Evolutionary conservation across 2,113 vertebrate species (phyloP).

Genomic region (Circaetus gallicus): DNA sequence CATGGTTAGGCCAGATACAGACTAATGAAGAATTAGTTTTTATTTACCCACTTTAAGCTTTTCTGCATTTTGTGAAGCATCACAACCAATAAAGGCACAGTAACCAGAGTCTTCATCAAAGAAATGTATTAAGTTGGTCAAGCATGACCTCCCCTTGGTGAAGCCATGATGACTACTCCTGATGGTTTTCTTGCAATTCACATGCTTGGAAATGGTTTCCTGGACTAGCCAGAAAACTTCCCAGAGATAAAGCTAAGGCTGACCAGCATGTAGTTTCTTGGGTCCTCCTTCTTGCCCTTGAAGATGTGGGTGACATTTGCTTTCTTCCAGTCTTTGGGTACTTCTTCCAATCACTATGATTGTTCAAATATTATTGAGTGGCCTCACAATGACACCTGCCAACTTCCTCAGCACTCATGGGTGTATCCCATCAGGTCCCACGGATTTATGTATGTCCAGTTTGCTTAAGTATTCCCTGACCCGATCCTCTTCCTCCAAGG

Average conservation of each 20-base stretch:
- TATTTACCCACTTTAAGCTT: not conserved
- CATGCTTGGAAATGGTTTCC: not conserved
- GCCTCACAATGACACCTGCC: not conserved
- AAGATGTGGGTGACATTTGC: not conserved
- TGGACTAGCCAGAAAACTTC: not conserved
- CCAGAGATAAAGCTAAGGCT: not conserved
- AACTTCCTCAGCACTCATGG: not conserved
- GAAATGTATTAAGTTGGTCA: not conserved
- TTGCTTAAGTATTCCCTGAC: not conserved
- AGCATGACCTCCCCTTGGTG: not conserved
- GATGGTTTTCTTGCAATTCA: not conserved
- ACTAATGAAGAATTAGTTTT: not conserved
- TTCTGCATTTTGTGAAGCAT: not conserved
- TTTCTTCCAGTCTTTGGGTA: not conserved
- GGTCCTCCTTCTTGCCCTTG: not conserved
- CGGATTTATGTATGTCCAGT: not conserved
- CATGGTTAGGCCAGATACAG: not conserved
- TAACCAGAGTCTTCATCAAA: not conserved
- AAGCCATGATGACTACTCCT: not conserved
- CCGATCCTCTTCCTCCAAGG: not conserved
- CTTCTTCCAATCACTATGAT: not conserved
- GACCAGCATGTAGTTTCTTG: not conserved
- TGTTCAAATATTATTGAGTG: not conserved
- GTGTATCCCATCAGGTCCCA: not conserved
- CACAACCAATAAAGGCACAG: not conserved